phyloP scores from a whole-genome alignment of 2,113 vertebrate genomes.

The Malurus melanocephalus region DNA sequence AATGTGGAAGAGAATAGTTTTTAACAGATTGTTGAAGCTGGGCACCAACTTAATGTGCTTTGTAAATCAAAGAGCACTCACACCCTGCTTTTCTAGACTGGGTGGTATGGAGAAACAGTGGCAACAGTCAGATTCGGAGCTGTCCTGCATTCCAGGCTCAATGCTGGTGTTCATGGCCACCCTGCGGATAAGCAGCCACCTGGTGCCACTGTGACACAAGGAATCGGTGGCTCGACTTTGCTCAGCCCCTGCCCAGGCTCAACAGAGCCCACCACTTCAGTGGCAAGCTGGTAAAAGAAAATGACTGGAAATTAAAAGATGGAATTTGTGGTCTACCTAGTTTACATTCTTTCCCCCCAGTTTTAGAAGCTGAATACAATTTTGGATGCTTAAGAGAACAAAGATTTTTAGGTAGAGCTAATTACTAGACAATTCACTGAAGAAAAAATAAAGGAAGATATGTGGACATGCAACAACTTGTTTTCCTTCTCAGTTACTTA shows the following conservation, averaged over 20 bases:
- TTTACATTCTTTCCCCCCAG: rapidly evolving
- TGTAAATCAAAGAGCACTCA: rapidly evolving
- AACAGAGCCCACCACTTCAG: not conserved
- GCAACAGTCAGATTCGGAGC: not conserved
- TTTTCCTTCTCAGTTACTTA: not conserved
- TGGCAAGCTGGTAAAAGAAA: not conserved
- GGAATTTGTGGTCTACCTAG: not conserved
- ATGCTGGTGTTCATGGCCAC: not conserved
- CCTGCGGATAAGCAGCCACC: not conserved
- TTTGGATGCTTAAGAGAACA: not conserved
- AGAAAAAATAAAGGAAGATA: not conserved
- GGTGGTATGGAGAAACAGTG: not conserved
- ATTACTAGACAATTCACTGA: too few species aligned
- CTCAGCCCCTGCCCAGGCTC: not conserved
- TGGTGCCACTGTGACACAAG: slow-evolving; percentile 38
- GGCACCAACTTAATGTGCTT: not conserved
- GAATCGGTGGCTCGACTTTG: not conserved
- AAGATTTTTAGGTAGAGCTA: not conserved
- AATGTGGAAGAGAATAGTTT: not conserved
- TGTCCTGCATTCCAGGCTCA: rapidly evolving
- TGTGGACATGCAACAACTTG: not conserved
- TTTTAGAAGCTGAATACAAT: not conserved
- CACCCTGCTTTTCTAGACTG: not conserved
- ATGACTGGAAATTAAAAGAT: not conserved
- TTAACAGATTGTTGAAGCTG: not conserved